Base-by-base conservation (phyloP, 2,113 vertebrate genomes). In the Atractosteus spatula region DNA sequence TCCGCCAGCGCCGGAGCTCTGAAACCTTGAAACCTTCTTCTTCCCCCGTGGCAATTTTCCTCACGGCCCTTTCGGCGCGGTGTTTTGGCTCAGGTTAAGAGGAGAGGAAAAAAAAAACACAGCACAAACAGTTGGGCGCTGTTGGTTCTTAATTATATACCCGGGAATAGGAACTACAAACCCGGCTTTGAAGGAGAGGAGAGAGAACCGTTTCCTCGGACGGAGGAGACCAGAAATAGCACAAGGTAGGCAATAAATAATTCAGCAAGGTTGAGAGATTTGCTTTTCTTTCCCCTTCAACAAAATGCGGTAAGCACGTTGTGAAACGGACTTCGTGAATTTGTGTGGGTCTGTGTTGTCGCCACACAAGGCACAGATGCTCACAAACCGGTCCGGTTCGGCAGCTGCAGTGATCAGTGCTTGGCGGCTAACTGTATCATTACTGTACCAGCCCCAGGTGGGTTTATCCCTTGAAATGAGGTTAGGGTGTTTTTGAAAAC, bases 31-130 rank as follows among this genome's bases (percentile, higher is more conserved):
- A 29, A 29, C 17, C 17, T 29, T 8, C 41, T 41, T 70, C 56
- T n/a, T 55, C 56, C 56, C 41, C 14, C 54, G 12, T 87, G 84
- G 87, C 17, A 29, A 29, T 47, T 45, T 8, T 45, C 14, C 41
- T 66, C 17, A 29, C 17, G 17, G 17, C 17, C 17, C 17, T 66
- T n/a, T 13, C 42, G 6, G 3, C 45, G 16, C 17, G 17, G 17
- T 29, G 1, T 29, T 29, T 1, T 29, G 17, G 17, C 17, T 29
- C 17, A 29, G 17, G 17, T 11, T 47, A 13, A 42, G 64, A 14
- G 64, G 44, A 64, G 62, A 64, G 41, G 45, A 12, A 42, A 13
- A 10, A 44, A 51, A 8, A 14, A 3, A n/a, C 47, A 16, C n/a
- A 51, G 51, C 8, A 55, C 17, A 41, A 29, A 54, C 10, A 71